These are phyloP conservation scores for Masnerella sp. DNA, from an alignment of 2,888 invertebrate genomes.

Conservation along the genomic window DNA sequence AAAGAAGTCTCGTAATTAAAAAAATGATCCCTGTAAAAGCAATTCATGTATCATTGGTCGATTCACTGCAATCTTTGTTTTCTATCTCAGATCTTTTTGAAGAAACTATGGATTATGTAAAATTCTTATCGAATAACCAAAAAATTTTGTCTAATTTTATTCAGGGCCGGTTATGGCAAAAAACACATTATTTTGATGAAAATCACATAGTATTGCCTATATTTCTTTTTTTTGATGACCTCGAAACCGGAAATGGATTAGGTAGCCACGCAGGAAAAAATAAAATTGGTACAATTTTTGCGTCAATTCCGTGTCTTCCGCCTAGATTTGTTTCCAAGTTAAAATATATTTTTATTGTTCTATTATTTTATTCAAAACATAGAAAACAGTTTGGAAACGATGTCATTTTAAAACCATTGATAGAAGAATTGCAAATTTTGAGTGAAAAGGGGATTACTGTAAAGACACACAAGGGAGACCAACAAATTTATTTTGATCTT, in stretches of 20 bases:
- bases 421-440: neutral
- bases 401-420: neutral
- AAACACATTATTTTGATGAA: neutral
- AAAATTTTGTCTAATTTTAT: constrained; percentile 11
- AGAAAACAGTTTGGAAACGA: neutral
- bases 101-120: constrained; percentile 13
- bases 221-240: constrained; percentile 7
- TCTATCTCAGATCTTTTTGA: constrained; percentile 1
- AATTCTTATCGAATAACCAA: neutral
- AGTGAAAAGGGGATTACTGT: neutral
- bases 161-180: constrained; percentile 11
- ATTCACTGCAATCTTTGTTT: constrained; percentile 10
- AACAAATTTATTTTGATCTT: constrained; percentile 1
- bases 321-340: neutral
- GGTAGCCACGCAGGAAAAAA: constrained; percentile 13
- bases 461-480: neutral
- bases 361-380: constrained; percentile 7
- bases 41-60: constrained; percentile 5
- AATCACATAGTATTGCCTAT: neutral
- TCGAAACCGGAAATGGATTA: constrained; percentile 1
- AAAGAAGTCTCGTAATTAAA: neutral
- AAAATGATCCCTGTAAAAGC: constrained; percentile 6
- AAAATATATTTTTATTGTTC: constrained; percentile 7
- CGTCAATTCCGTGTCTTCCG: constrained; percentile 8
- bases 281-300: neutral